These are phyloP conservation scores for Monodelphis domestica DNA, from an alignment of 2,797 vertebrate genomes.

Conservation along the genomic window DNA sequence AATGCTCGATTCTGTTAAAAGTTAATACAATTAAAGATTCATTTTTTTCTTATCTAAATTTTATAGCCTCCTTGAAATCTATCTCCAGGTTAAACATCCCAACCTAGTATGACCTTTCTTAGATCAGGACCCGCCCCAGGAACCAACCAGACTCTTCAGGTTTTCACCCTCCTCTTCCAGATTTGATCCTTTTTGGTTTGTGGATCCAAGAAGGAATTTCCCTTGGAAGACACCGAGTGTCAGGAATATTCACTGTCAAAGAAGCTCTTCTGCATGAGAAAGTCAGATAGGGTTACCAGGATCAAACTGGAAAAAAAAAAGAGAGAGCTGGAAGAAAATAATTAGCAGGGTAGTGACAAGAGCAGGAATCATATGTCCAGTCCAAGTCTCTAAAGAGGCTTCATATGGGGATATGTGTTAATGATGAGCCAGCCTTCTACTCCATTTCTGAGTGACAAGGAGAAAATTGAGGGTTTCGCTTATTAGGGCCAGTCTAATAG, in stretches of 20 bases:
- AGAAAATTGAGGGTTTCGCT: slow-evolving; percentile 70
- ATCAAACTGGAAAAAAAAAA: neutral
- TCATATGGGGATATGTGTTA: neutral
- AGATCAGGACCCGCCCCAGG: neutral
- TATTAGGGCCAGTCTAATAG: slow-evolving; percentile 70
- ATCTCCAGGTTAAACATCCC: neutral
- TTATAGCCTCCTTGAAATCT: neutral
- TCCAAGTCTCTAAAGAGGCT: neutral
- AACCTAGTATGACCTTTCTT: neutral
- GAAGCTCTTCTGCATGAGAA: slow-evolving; percentile 11
- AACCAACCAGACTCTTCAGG: neutral
- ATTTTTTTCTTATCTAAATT: neutral
- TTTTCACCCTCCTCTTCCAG: neutral
- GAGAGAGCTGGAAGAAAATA: neutral
- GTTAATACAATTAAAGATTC: neutral
- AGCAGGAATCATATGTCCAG: neutral
- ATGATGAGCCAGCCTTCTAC: neutral
- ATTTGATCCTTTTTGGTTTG: neutral
- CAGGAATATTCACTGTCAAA: slow-evolving; percentile 15
- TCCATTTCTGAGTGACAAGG: slow-evolving; percentile 57
- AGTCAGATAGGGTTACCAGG: neutral
- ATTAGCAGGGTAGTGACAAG: neutral
- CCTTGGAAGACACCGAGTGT: neutral
- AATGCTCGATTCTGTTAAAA: neutral
- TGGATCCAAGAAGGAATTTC: neutral